Conservation (phyloP, 2,113 vertebrate species). For the Thymallus thymallus region DNA sequence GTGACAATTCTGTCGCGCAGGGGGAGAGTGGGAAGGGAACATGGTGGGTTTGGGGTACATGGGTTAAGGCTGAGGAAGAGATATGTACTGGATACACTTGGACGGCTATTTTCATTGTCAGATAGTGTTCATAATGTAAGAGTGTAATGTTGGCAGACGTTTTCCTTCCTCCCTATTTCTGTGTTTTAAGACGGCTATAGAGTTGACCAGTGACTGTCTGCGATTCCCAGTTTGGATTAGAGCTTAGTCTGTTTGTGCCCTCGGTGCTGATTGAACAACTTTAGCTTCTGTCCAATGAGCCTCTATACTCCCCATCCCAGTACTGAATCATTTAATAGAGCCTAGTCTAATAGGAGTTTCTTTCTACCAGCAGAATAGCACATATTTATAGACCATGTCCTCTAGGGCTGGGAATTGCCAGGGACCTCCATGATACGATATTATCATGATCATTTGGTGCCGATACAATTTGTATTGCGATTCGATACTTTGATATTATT, state of each 20-base stretch:
- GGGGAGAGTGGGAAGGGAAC: background rate
- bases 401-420: background rate
- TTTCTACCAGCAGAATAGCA: background rate
- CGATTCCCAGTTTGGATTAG: background rate
- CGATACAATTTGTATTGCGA: too few relatives aligned
- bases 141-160: background rate
- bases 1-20: background rate
- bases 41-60: background rate
- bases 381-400: background rate
- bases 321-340: background rate
- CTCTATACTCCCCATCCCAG: background rate
- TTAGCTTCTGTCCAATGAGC: background rate
- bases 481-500: too few relatives aligned
- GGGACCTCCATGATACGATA: too few relatives aligned
- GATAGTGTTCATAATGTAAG: background rate
- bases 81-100: background rate
- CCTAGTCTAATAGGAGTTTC: background rate
- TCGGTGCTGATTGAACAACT: background rate
- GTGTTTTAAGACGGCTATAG: background rate
- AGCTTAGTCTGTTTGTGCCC: background rate
- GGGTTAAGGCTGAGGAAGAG: background rate
- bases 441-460: too few relatives aligned
- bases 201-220: background rate
- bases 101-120: background rate
- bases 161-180: background rate